phyloP scores from a whole-genome alignment of 2,113 vertebrate genomes.

The Corythaeola cristata region DNA sequence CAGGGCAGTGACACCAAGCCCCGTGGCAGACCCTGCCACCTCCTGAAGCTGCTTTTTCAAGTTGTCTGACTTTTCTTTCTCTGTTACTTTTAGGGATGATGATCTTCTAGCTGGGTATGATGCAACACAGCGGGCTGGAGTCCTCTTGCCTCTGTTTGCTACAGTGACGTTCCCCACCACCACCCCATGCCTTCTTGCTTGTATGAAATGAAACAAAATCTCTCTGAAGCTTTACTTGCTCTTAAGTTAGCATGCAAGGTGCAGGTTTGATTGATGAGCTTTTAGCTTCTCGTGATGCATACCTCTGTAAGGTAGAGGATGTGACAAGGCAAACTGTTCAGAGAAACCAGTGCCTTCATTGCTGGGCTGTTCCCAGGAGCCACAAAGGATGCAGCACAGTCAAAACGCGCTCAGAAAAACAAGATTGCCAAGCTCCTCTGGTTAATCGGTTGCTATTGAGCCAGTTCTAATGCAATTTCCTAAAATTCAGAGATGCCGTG shows the following conservation, averaged over 20 bases:
- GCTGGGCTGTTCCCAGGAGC: neutral
- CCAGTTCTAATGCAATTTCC: constrained; percentile 25
- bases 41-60: no score
- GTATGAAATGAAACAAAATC: neutral
- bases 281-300: neutral
- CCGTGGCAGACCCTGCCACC: neutral
- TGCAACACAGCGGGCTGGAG: neutral
- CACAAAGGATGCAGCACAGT: neutral
- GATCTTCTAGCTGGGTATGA: neutral
- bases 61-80: neutral
- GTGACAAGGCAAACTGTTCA: neutral
- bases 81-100: neutral
- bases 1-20: neutral
- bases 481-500: constrained; percentile 3
- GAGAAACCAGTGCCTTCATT: neutral
- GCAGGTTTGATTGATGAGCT: neutral
- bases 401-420: neutral
- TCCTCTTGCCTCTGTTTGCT: neutral
- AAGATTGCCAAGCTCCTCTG: neutral
- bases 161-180: no score
- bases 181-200: neutral
- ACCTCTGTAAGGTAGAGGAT: neutral
- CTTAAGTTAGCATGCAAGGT: neutral
- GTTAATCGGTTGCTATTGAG: neutral
- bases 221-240: neutral